Percentiles rank a stretch among this genome's conserved stretches.
phyloP scores from a whole-genome alignment of 2,888 invertebrate species.

The Drosophila lutescens region DNA sequence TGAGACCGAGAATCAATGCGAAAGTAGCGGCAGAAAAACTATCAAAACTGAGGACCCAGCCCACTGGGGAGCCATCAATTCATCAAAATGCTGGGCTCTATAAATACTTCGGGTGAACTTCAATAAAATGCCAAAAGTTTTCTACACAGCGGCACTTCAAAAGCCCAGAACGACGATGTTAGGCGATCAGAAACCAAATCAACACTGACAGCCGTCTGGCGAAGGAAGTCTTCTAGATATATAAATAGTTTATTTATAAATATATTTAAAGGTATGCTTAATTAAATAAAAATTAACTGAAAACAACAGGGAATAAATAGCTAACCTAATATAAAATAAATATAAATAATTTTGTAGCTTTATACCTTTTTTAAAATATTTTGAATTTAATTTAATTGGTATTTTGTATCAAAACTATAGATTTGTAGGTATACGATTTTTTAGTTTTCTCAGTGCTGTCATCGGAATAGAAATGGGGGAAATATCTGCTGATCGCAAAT shows the following conservation, averaged over 20 bases:
- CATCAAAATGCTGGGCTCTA: slow-evolving; percentile 67
- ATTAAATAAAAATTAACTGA: too few relatives aligned
- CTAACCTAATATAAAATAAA: too few relatives aligned
- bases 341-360: too few relatives aligned
- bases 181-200: slow-evolving; percentile 51
- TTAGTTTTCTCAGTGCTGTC: slow-evolving; percentile 1
- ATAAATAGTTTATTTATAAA: too few relatives aligned
- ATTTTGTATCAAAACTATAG: too few relatives aligned
- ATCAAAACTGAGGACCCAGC: slow-evolving; percentile 66
- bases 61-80: slow-evolving; percentile 80
- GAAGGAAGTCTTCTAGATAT: slow-evolving; percentile 9
- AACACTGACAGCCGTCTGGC: slow-evolving; percentile 56
- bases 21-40: slow-evolving; percentile 58
- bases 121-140: slow-evolving; percentile 72
- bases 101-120: slow-evolving; percentile 71
- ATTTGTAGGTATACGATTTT: not conserved
- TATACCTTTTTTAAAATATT: too few relatives aligned
- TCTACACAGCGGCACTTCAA: slow-evolving; percentile 62
- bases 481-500: slow-evolving; percentile 46
- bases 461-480: slow-evolving; percentile 1
- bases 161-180: slow-evolving; percentile 10
- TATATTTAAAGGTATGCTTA: too few relatives aligned
- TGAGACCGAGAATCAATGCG: slow-evolving; percentile 69
- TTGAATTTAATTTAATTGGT: too few relatives aligned
- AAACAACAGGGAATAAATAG: too few relatives aligned